Evolutionary conservation across 2,888 invertebrate genomes (phyloP).

Genomic region (Ferrisia virgata): DNA sequence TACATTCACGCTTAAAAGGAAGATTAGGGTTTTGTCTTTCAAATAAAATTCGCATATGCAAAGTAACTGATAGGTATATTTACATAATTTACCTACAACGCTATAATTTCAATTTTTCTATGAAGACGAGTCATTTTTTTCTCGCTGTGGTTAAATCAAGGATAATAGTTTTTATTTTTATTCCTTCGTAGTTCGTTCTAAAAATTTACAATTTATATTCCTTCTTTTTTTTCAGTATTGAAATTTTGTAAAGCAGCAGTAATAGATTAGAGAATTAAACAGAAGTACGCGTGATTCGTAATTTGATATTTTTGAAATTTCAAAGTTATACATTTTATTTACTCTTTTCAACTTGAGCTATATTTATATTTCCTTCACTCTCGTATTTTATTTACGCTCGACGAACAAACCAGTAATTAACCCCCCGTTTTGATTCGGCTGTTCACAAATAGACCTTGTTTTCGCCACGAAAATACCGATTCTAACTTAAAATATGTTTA

Average conservation of each 20-base stretch:
- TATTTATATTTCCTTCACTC: neutral
- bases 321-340: neutral
- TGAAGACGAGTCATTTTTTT: neutral
- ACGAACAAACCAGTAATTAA: neutral
- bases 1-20: constrained; percentile 23
- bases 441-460: neutral
- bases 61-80: constrained; percentile 8
- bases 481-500: neutral
- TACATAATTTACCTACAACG: neutral
- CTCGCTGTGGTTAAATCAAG: neutral
- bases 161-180: neutral
- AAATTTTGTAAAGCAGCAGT: neutral
- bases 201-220: neutral
- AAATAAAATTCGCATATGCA: constrained; percentile 1
- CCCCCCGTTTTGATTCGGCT: neutral
- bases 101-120: neutral
- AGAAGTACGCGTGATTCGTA: neutral
- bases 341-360: neutral
- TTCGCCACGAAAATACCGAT: neutral
- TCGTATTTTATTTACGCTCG: neutral
- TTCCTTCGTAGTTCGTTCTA: neutral
- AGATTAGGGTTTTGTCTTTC: constrained; percentile 28
- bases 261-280: neutral
- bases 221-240: neutral
- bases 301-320: neutral